Evolutionary conservation across 2,888 invertebrate genomes (phyloP).

Genomic region (Ophion obscuratus): DNA sequence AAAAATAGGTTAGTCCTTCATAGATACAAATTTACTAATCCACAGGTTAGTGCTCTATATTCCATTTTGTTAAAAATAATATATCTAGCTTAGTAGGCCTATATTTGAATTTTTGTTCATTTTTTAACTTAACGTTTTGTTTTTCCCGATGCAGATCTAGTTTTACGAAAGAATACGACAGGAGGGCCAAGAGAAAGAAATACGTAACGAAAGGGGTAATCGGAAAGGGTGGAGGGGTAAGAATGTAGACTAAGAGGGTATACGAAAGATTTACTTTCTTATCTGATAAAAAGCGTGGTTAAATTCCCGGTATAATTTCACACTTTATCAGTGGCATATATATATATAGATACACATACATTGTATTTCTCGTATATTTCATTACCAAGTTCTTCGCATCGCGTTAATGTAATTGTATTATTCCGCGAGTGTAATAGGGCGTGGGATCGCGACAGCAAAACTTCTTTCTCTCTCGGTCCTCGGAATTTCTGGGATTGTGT

Average conservation of each 20-base stretch:
- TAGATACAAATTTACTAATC: no score
- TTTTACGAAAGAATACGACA: neutral
- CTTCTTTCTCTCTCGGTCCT: neutral
- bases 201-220: constrained; percentile 43
- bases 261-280: constrained; percentile 55
- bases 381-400: neutral
- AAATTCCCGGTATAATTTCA: constrained; percentile 67
- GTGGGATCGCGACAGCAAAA: constrained; percentile 2
- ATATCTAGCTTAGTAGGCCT: no score
- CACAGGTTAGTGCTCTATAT: no score
- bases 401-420: constrained; percentile 9
- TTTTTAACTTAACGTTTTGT: neutral
- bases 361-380: constrained; percentile 19
- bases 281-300: constrained; percentile 69
- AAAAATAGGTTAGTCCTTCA: no score
- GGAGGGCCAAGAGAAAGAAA: constrained; percentile 23
- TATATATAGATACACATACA: neutral
- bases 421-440: constrained; percentile 13
- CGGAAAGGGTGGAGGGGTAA: neutral
- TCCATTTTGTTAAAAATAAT: no score
- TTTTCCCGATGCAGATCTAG: neutral
- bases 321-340: constrained; percentile 59
- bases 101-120: no score
- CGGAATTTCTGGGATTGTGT: neutral
- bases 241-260: constrained; percentile 1